Base-by-base conservation (phyloP, 2,797 vertebrate species). In the Emydoidea blandingii region DNA sequence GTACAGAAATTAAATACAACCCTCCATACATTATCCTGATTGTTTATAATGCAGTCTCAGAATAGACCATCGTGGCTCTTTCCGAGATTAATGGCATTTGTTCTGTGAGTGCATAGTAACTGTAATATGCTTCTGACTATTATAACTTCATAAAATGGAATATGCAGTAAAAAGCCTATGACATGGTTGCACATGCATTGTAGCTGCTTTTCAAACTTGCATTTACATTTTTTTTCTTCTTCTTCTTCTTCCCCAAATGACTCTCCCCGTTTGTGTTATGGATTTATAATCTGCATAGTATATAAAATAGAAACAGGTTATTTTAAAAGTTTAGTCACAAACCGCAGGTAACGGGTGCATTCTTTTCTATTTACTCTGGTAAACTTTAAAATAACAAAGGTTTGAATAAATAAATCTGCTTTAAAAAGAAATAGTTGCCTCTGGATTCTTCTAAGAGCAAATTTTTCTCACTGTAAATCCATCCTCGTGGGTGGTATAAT, bases 381-480 rank as follows among this genome's bases (percentile, higher is more conserved):
- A 49, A 74, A 37, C 83, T n/a, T 21, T 86, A 93, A 86, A 89
- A 90, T 29, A 41, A 31, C 18, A 14, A 76, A 85, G 34, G 86
- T 68, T 94, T 81, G 80, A 96, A 94, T 50, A 93, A 93, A 89
- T 92, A 93, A 72, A 89, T 29, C 49, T 16, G 56, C 79, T 94
- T 96, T 49, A 92, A 76, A 74, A 89, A 96, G 49, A 83, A 78
- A 78, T 47, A 49, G 91, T 90, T 96, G 8, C 34, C 50, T 85
- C 87, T 23, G 0, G 4, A 0, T 54, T 50, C 87, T 68, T 87
- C 6, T 50, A 83, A 18, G 14, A 27, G 44, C 14, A 47, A 12
- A 31, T 34, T 44, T 29, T 47, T 41, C 29, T 88, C 15, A n/a
- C 34, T 86, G 52, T 93, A 92, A 29, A 96, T 95, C 89, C 59